Conservation (phyloP, 2,113 vertebrate species). For the Cyrtonyx montezumae region DNA sequence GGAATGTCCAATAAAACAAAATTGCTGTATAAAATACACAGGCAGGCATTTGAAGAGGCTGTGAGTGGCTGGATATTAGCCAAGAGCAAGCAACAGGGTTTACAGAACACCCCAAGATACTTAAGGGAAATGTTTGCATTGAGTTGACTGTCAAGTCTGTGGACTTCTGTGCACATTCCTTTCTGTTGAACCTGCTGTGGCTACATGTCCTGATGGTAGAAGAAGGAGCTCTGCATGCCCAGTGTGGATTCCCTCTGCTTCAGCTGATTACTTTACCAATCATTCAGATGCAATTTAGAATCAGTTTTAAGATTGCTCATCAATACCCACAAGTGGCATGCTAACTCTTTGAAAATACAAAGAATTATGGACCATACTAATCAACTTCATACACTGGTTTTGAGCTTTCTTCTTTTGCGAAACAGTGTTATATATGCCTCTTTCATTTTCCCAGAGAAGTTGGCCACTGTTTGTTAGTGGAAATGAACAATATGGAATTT, state of each 20-base stretch:
- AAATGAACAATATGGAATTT: not conserved
- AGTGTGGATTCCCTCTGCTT: slow-evolving; percentile 58
- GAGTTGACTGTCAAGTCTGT: not conserved
- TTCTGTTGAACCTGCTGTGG: slow-evolving; percentile 63
- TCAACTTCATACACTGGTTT: slow-evolving; percentile 40
- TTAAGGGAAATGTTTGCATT: slow-evolving; percentile 5
- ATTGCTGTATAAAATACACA: slow-evolving; percentile 33
- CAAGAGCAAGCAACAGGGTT: slow-evolving; percentile 6
- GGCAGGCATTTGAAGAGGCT: slow-evolving; percentile 34
- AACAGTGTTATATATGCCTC: not conserved
- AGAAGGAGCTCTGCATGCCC: slow-evolving; percentile 45
- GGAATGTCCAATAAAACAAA: slow-evolving; percentile 48
- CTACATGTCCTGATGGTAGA: slow-evolving; percentile 39
- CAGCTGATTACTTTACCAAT: slow-evolving; percentile 76
- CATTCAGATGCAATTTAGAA: slow-evolving; percentile 79
- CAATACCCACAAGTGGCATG: slow-evolving; percentile 66
- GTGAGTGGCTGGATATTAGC: not conserved
- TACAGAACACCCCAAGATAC: slow-evolving; percentile 5
- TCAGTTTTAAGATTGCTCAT: slow-evolving; percentile 75
- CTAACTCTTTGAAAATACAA: slow-evolving; percentile 58
- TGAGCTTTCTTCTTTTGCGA: not conserved
- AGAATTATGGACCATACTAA: slow-evolving; percentile 61
- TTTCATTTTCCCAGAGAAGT: not conserved
- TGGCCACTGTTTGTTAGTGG: not conserved
- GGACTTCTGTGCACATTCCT: not conserved